Evolutionary conservation across 2,888 invertebrate species (phyloP).

Genomic region (Leptopilina syphax): DNA sequence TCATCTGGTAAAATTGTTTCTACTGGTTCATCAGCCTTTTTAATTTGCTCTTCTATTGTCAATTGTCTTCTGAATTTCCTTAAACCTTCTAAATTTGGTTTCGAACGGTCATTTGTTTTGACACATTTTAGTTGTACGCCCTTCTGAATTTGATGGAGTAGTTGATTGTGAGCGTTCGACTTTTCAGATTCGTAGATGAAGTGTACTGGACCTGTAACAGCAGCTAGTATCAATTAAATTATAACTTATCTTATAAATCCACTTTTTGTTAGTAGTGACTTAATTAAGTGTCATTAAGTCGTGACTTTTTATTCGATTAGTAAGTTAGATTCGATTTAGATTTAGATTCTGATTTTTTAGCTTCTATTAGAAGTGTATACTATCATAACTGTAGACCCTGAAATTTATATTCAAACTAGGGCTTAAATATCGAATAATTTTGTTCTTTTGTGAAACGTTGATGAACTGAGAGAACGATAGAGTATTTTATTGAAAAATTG

Average conservation of each 20-base stretch:
- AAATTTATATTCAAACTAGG: too few species aligned
- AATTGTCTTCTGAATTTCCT: slow-evolving; percentile 92
- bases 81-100: slow-evolving; percentile 88
- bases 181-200: slow-evolving; percentile 94
- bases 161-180: slow-evolving; percentile 86
- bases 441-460: too few species aligned
- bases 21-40: slow-evolving; percentile 81
- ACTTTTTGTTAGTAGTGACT: too few species aligned
- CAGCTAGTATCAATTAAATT: slow-evolving; percentile 26
- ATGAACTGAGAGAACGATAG: too few species aligned
- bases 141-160: slow-evolving; percentile 88
- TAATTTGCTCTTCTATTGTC: slow-evolving; percentile 93
- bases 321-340: too few species aligned
- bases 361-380: too few species aligned
- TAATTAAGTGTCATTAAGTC: too few species aligned
- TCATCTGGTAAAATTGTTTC: slow-evolving; percentile 84
- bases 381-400: too few species aligned
- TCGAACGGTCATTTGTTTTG: slow-evolving; percentile 91
- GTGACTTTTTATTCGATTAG: too few species aligned
- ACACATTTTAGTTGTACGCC: slow-evolving; percentile 87
- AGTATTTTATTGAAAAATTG: neutral
- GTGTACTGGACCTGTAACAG: slow-evolving; percentile 82
- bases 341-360: too few species aligned
- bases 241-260: neutral
- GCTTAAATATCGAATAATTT: too few species aligned